Evolutionary conservation across 2,113 vertebrate genomes (phyloP), one percentile per base, ranked within the genome.

Genomic region (Eclectus roratus): DNA sequence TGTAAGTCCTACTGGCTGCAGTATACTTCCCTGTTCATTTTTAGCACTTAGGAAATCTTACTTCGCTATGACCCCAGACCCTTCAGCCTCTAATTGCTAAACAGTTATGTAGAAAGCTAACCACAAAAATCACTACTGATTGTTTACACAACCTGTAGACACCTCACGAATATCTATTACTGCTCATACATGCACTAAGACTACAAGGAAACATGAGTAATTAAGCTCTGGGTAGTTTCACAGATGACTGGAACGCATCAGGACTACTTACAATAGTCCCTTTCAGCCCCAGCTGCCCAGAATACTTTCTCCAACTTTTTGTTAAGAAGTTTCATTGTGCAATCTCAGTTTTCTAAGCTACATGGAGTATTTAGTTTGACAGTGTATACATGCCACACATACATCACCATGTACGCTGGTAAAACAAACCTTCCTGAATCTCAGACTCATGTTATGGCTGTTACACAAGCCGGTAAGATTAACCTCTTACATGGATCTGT

Each of bases 181-280:
- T 73, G 58, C 55, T 91, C 55, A 77, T 33, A 90, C 43, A 49
- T 0, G 3, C 61, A 74, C 46, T 35, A 86, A 71, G 72, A 86
- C 58, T 74, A 86, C 76, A 89, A 86, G 65, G 72, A 93, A 93
- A 86, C 64, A 71, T 17, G 64, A 92, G 86, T 91, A 93, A 93
- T 74, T 70, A 83, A 80, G 50, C 72, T 71, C 47, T 1, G 19
- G 12, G 52, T 70, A 85, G 71, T 68, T 88, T 85, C 73, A 88
- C 25, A 82, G 50, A 44, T 4, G 4, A 66, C 47, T 58, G 80
- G 50, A 76, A 91, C 0, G 0, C 71, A 64, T 1, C 7, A 0
- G 44, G 43, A 76, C 76, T 79, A 79, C 39, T 49, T 52, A 85
- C 44, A 80, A 70, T 6, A 88, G 66, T 17, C 21, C 60, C 2